Conservation (phyloP, 1,140 invertebrate genomes). For the Scaptomyza pallida region DNA sequence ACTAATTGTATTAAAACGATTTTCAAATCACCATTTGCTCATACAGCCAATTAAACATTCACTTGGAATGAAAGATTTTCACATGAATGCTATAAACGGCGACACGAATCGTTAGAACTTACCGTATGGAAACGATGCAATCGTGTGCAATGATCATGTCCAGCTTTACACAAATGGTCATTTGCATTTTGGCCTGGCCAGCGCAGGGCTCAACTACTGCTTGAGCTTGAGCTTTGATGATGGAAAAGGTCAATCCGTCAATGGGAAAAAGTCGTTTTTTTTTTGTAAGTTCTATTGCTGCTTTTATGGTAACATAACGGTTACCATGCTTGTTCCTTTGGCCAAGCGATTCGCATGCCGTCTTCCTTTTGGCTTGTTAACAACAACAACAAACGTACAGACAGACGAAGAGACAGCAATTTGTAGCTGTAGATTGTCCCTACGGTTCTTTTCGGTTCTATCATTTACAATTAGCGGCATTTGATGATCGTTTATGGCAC, state of each 20-base stretch:
- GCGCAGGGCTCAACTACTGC: conserved; percentile 5
- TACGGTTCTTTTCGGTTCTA: conserved; percentile 23
- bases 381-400: no score
- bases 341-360: conserved; percentile 35
- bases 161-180: conserved; percentile 15
- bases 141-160: conserved; percentile 25
- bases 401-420: conserved; percentile 30
- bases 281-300: conserved; percentile 4
- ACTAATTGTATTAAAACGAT: no score
- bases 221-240: conserved; percentile 14
- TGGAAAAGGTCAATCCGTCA: conserved; percentile 72
- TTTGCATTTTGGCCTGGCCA: conserved; percentile 20
- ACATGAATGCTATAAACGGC: neutral
- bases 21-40: neutral
- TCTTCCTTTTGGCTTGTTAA: neutral
- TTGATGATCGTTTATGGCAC: conserved; percentile 32
- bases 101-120: conserved; percentile 9
- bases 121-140: conserved; percentile 13
- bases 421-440: conserved; percentile 38
- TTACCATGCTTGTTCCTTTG: conserved; percentile 33
- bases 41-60: neutral
- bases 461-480: conserved; percentile 39
- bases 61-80: neutral
- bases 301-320: conserved; percentile 66
- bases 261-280: conserved; percentile 46